A percentile compares a stretch with the other conserved stretches of the same genome.
These are phyloP conservation scores for Trachelus tabidus DNA, from an alignment of 2,888 invertebrate genomes.

Conservation along the genomic window DNA sequence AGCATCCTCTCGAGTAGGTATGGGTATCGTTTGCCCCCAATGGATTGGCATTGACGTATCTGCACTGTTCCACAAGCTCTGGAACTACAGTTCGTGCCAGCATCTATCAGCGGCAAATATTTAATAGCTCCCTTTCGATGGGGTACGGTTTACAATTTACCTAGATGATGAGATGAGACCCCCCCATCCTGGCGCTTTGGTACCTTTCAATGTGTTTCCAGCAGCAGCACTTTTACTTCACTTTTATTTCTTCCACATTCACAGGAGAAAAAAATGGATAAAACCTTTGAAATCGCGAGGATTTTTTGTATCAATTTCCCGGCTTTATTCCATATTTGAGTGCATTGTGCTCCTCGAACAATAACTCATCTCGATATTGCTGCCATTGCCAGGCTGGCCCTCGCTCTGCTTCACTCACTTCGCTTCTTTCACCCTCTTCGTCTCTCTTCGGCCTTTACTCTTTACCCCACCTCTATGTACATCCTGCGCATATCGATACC, in stretches of 20 bases:
- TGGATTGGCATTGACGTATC: neutral
- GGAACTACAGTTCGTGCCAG: neutral
- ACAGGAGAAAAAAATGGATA: conserved; percentile 39
- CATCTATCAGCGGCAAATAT: neutral
- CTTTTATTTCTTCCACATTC: neutral
- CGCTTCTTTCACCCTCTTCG: neutral
- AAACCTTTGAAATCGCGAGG: conserved; percentile 40
- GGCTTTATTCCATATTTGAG: conserved; percentile 54
- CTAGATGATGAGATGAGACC: neutral
- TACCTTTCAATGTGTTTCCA: neutral
- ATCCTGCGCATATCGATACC: neutral
- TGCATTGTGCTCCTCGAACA: conserved; percentile 56
- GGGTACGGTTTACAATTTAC: neutral
- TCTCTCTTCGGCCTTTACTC: neutral
- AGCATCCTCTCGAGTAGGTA: neutral
- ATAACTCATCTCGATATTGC: conserved; percentile 60
- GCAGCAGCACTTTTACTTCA: neutral
- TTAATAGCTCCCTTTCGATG: neutral
- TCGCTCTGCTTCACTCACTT: conserved; percentile 3
- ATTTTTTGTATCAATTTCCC: conserved; percentile 54
- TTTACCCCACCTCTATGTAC: neutral
- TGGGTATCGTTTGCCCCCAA: neutral
- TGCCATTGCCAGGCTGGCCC: conserved; percentile 33
- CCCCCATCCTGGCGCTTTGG: neutral
- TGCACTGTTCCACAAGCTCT: neutral